Conservation (phyloP, 2,113 vertebrate species). For the Cavia porcellus region DNA sequence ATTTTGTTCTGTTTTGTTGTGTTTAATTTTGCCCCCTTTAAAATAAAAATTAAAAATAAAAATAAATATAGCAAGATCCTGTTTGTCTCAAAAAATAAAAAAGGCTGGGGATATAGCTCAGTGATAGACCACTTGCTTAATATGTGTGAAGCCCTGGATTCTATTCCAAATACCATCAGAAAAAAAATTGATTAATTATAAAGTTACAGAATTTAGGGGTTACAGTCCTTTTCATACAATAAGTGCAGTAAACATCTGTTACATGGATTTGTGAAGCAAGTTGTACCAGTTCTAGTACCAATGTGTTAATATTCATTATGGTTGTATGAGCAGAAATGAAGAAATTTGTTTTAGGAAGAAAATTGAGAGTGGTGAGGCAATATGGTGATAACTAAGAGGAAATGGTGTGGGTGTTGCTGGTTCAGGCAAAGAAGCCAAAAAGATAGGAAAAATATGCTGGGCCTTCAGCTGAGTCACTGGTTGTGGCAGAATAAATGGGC, state of each 20-base stretch:
- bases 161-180: background rate
- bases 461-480: background rate
- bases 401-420: background rate
- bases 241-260: background rate
- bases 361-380: background rate
- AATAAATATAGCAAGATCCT: background rate
- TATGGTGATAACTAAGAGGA: background rate
- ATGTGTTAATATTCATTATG: constrained; percentile 14
- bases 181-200: background rate
- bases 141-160: background rate
- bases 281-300: constrained; percentile 14
- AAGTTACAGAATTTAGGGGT: constrained; percentile 36
- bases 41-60: too few relatives aligned
- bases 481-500: background rate
- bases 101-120: background rate
- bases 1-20: too few relatives aligned
- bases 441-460: background rate
- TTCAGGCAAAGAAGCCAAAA: background rate
- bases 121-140: background rate
- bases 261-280: background rate
- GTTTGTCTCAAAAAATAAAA: background rate
- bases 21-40: too few relatives aligned
- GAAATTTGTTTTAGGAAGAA: constrained; percentile 8
- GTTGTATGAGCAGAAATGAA: background rate
- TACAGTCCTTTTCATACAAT: background rate